Percentiles rank a stretch among this genome's conserved stretches.
Conservation (phyloP, 1,140 invertebrate species). For the Zaprionus camerounensis region DNA sequence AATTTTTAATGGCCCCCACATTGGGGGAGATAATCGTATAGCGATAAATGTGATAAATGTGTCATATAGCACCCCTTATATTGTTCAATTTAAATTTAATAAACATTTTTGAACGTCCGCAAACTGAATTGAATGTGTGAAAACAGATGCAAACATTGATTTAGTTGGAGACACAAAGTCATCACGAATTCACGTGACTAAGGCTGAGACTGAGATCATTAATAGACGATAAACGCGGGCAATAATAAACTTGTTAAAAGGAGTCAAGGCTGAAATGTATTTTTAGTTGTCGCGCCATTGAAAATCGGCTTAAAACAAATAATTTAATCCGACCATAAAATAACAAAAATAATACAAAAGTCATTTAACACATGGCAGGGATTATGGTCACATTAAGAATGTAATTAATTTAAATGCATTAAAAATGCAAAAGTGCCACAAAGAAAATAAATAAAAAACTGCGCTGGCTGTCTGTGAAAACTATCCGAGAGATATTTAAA, state of each 20-base stretch:
- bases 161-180: not conserved
- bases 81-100: constrained; percentile 43
- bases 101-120: not conserved
- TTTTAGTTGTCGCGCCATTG: constrained; percentile 25
- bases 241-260: not conserved
- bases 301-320: constrained; percentile 31
- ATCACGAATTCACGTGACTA: not conserved
- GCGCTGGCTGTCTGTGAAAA: constrained; percentile 18
- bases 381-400: constrained; percentile 72
- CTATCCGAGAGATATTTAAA: constrained; percentile 57
- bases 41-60: constrained; percentile 28
- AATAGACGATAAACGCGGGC: not conserved
- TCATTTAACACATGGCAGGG: constrained; percentile 58
- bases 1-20: constrained; percentile 56
- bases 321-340: constrained; percentile 35
- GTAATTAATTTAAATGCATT: constrained; percentile 73
- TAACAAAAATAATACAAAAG: constrained; percentile 57
- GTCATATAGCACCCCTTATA: constrained; percentile 7
- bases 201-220: constrained; percentile 3
- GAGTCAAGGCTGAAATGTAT: constrained; percentile 13
- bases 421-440: constrained; percentile 55
- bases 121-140: constrained; percentile 2
- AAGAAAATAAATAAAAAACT: constrained; percentile 51
- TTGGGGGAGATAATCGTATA: constrained; percentile 22
- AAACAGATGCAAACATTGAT: constrained; percentile 1